Evolutionary conservation across 2,797 vertebrate species (phyloP).

Genomic region (Gymnocypris eckloni): DNA sequence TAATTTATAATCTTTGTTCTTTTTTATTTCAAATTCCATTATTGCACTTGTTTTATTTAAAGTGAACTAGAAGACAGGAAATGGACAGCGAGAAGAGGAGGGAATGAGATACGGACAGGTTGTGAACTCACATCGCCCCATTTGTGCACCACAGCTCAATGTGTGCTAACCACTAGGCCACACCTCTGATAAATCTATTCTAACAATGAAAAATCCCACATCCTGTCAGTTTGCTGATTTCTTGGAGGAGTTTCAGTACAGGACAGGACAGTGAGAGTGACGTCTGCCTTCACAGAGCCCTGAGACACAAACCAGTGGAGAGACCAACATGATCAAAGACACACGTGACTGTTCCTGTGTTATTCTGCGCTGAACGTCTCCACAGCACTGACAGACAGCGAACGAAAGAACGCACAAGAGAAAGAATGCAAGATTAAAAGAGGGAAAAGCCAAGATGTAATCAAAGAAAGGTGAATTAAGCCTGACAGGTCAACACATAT

Average conservation of each 20-base stretch:
- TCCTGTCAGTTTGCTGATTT: neutral
- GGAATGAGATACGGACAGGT: neutral
- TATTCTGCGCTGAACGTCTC: conserved; percentile 19
- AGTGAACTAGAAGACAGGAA: neutral
- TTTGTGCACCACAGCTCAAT: neutral
- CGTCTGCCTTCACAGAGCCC: neutral
- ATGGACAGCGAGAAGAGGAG: neutral
- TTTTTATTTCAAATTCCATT: neutral
- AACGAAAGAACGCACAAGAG: neutral
- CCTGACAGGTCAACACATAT: conserved; percentile 31
- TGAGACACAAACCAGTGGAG: conserved; percentile 20
- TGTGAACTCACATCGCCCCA: neutral
- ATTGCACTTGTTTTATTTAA: neutral
- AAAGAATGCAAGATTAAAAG: conserved; percentile 1
- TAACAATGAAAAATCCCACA: neutral
- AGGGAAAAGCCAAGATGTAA: conserved; percentile 5
- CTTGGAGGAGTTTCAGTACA: neutral
- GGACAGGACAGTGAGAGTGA: conserved; percentile 1
- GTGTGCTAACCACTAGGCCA: neutral
- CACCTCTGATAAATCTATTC: neutral
- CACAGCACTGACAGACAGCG: conserved; percentile 10
- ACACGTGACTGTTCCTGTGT: conserved; percentile 24
- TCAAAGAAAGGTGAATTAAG: conserved; percentile 38
- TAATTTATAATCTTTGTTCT: neutral
- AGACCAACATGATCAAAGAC: conserved; percentile 46